These are phyloP conservation scores for Archocentrus centrarchus DNA, from an alignment of 2,113 vertebrate species.

Conservation along the genomic window DNA sequence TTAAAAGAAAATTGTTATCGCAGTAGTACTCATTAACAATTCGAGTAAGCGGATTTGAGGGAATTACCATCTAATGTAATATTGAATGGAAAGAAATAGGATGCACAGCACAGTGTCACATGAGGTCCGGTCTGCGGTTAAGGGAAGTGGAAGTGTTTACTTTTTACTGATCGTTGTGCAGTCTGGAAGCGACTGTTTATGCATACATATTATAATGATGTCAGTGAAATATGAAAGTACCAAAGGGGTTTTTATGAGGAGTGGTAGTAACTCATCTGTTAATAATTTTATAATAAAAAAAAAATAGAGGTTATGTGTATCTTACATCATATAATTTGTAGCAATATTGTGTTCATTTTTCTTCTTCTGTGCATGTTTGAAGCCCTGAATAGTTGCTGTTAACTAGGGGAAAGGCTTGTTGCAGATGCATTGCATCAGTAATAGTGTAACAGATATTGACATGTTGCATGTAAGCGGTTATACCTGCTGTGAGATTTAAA, in stretches of 20 bases:
- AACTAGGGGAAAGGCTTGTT: neutral
- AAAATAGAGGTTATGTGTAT: neutral
- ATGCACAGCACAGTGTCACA: neutral
- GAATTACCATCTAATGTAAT: slow-evolving; percentile 13
- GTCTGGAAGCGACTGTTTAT: neutral
- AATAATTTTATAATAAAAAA: neutral
- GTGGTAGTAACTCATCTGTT: neutral
- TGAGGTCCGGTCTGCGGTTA: neutral
- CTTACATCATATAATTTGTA: neutral
- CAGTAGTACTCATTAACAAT: slow-evolving; percentile 32
- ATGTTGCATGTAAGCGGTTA: slow-evolving; percentile 6
- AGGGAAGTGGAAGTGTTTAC: slow-evolving; percentile 2
- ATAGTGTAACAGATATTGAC: neutral
- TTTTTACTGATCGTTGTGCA: slow-evolving; percentile 8
- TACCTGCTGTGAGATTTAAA: neutral
- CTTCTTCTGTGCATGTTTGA: neutral
- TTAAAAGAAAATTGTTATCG: slow-evolving; percentile 20
- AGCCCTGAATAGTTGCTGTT: neutral
- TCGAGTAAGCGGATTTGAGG: slow-evolving; percentile 25
- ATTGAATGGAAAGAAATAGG: neutral
- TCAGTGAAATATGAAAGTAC: neutral
- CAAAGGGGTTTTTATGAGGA: neutral
- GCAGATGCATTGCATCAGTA: slow-evolving; percentile 10
- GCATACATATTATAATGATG: neutral
- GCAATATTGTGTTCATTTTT: neutral